These are phyloP conservation scores for Neotragus moschatus DNA, from an alignment of 2,113 vertebrate species.

Conservation along the genomic window DNA sequence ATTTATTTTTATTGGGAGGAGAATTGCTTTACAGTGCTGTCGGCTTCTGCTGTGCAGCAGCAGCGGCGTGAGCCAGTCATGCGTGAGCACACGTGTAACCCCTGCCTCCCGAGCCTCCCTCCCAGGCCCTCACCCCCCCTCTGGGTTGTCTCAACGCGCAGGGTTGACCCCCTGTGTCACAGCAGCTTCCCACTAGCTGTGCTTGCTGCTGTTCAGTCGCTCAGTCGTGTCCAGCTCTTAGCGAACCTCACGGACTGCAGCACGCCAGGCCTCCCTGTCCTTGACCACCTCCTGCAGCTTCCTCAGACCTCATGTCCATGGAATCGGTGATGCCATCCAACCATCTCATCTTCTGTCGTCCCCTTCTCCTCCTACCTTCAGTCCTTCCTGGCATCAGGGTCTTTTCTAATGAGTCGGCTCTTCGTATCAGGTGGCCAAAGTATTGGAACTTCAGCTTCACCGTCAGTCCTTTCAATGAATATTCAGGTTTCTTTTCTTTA, in stretches of 20 bases:
- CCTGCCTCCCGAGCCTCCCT: background rate
- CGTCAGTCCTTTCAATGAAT: background rate
- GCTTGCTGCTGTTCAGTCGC: background rate
- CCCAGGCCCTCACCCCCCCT: background rate
- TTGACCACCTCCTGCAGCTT: background rate
- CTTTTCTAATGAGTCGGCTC: background rate
- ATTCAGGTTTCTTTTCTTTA: background rate
- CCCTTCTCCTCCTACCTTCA: background rate
- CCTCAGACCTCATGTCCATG: background rate
- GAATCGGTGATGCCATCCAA: background rate
- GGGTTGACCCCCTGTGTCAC: background rate
- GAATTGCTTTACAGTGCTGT: background rate
- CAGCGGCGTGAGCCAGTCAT: background rate
- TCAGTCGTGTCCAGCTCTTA: background rate
- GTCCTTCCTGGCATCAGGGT: background rate
- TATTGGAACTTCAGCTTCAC: background rate
- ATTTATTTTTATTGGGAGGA: background rate
- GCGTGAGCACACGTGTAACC: accelerated
- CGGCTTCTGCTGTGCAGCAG: background rate
- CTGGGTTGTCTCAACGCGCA: background rate
- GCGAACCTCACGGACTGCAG: background rate
- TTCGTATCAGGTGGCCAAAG: background rate
- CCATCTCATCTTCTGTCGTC: background rate
- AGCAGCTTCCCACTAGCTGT: accelerated
- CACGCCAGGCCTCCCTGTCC: background rate